phyloP scores from a whole-genome alignment of 1,140 invertebrate genomes.

The Zaprionus nigranus region DNA sequence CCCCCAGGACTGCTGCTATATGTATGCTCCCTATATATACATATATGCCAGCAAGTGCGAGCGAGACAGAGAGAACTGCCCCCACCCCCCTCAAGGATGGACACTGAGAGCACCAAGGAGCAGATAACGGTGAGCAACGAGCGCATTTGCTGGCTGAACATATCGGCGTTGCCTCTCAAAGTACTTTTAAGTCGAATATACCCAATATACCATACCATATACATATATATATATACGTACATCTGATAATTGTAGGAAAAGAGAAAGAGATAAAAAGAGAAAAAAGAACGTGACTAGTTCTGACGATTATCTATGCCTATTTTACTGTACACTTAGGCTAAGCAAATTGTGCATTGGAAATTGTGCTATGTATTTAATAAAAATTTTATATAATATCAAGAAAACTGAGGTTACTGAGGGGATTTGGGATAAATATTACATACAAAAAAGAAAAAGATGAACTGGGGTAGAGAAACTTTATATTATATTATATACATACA shows the following conservation, averaged over 20 bases:
- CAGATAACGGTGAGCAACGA: slow-evolving; percentile 67
- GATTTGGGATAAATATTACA: no score
- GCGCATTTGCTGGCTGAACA: slow-evolving; percentile 80
- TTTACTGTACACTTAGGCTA: slow-evolving; percentile 28
- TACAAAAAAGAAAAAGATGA: no score
- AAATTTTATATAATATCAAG: slow-evolving; percentile 9
- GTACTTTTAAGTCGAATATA: slow-evolving; percentile 39
- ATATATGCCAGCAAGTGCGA: slow-evolving; percentile 16
- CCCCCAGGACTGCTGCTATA: slow-evolving; percentile 22
- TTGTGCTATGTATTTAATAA: slow-evolving; percentile 48
- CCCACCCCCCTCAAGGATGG: neutral
- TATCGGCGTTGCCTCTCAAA: slow-evolving; percentile 77
- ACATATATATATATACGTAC: slow-evolving; percentile 4
- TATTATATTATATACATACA: no score
- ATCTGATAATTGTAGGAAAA: neutral
- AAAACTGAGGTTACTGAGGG: neutral
- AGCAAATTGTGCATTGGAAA: slow-evolving; percentile 34
- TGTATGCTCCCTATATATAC: slow-evolving; percentile 27
- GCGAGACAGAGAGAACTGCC: neutral
- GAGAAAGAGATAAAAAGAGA: neutral
- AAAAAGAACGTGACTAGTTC: slow-evolving; percentile 6
- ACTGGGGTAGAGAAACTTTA: no score
- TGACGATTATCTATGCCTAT: slow-evolving; percentile 25
- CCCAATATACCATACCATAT: neutral
- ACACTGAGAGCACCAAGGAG: slow-evolving; percentile 57